Evolutionary conservation across 2,797 vertebrate species (phyloP), one percentile per base, ranked within the genome.

Genomic region (Chelonia mydas): DNA sequence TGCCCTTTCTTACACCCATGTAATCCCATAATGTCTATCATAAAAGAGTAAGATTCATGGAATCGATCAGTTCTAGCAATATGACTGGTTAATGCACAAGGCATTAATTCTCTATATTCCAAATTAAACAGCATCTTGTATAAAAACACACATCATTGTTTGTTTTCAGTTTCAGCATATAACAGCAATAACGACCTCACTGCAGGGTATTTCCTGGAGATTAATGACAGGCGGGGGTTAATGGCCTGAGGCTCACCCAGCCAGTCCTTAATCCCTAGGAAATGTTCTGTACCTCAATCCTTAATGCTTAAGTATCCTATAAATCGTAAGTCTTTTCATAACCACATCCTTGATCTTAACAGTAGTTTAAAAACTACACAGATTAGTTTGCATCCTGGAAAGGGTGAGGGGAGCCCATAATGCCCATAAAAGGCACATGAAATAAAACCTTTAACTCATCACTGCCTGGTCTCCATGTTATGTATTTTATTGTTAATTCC

Each of bases 221-320:
- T 97, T 98, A 97, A 97, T 97, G 96, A 61, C 94, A 96, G 88
- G 95, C 96, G 91, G 92, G 96, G 95, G 92, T 98, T 98, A 98
- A 98, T 94, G 96, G 95, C 91, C 97, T 87, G 93, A 83, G 31
- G 74, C 95, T 97, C 98, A 97, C 96, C 96, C 97, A 96, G 93
- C 93, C 96, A 96, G 89, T 97, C 92, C 74, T 97, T 98, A 96
- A 97, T 97, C 92, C 97, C 92, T 91, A 87, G 95, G 94, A 98
- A 98, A 97, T 91, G 92, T 95, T 94, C 95, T 80, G 45, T 81
- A 72, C 95, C 94, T 97, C 95, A 92, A 89, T 96, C 92, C 89
- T 93, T 97, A 98, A 98, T 96, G 96, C 96, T 97, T 95, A 97
- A 97, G 95, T 96, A 97, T 96, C 95, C 96, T 97, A 93, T 97